Evolutionary conservation across 2,797 vertebrate genomes (phyloP).

Genomic region (Kryptolebias ocellatus): DNA sequence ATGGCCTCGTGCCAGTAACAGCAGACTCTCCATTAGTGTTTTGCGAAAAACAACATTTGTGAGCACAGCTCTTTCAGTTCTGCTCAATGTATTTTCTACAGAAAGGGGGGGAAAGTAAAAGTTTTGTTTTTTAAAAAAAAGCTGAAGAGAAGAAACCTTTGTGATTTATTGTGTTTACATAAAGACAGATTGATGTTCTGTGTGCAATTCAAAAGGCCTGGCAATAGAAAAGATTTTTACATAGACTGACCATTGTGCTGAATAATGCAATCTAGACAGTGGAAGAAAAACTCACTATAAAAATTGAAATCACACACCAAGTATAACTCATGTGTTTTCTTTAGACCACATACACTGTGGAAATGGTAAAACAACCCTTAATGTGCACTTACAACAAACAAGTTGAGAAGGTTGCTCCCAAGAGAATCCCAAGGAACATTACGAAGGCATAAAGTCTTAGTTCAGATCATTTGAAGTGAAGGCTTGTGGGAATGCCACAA

Average conservation of each 20-base stretch:
- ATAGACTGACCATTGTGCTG: neutral
- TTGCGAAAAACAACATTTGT: conserved; percentile 64
- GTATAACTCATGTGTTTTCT: neutral
- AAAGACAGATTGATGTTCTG: conserved; percentile 21
- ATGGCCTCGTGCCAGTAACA: conserved; percentile 59
- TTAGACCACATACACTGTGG: no score
- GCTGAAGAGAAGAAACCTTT: conserved; percentile 13
- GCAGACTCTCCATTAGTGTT: conserved; percentile 65
- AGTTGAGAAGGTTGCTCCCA: no score
- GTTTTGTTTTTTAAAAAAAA: conserved; percentile 8
- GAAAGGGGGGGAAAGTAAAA: conserved; percentile 14
- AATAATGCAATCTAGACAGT: neutral
- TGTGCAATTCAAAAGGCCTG: conserved; percentile 9
- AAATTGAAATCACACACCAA: neutral
- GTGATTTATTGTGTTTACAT: conserved; percentile 29
- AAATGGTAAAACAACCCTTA: no score
- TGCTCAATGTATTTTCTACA: conserved; percentile 46
- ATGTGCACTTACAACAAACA: no score
- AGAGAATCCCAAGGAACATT: no score
- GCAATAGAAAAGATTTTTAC: neutral
- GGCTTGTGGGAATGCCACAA: no score
- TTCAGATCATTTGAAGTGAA: no score
- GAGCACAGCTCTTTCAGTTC: conserved; percentile 50
- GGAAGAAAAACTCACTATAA: neutral
- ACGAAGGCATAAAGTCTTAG: no score